These are phyloP conservation scores for Drosophila azteca DNA, from an alignment of 1,140 invertebrate species.

Conservation along the genomic window DNA sequence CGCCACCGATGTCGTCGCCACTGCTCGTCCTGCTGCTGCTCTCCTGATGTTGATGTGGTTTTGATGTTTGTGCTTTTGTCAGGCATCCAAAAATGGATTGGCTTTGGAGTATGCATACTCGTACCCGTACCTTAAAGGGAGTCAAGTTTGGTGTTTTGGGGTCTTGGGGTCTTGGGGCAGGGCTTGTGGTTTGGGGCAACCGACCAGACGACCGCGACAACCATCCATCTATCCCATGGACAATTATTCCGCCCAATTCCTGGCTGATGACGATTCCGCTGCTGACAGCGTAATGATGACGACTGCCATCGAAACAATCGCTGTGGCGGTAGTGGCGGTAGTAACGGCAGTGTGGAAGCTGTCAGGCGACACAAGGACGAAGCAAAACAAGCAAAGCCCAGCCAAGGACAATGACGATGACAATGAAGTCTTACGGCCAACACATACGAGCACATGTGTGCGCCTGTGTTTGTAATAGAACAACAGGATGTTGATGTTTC, in stretches of 20 bases:
- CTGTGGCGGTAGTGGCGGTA: constrained; percentile 15
- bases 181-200: not conserved
- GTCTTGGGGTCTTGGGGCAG: not conserved
- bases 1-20: constrained; percentile 27
- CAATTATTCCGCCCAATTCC: constrained; percentile 60
- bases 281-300: constrained; percentile 75
- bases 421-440: constrained; percentile 71
- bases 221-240: constrained; percentile 5
- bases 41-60: constrained; percentile 64
- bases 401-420: constrained; percentile 70
- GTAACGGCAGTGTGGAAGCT: constrained; percentile 55
- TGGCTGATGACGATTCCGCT: constrained; percentile 64
- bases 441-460: constrained; percentile 7
- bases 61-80: constrained; percentile 73
- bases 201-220: constrained; percentile 8
- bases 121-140: constrained; percentile 22
- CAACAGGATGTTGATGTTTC: constrained; percentile 63
- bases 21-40: constrained; percentile 20
- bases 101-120: constrained; percentile 34
- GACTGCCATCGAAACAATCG: constrained; percentile 60
- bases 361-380: constrained; percentile 69
- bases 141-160: constrained; percentile 37
- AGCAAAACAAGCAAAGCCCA: constrained; percentile 63
- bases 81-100: constrained; percentile 36
- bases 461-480: constrained; percentile 65